Base-by-base conservation (phyloP, 2,113 vertebrate genomes). In the Ranitomeya variabilis region DNA sequence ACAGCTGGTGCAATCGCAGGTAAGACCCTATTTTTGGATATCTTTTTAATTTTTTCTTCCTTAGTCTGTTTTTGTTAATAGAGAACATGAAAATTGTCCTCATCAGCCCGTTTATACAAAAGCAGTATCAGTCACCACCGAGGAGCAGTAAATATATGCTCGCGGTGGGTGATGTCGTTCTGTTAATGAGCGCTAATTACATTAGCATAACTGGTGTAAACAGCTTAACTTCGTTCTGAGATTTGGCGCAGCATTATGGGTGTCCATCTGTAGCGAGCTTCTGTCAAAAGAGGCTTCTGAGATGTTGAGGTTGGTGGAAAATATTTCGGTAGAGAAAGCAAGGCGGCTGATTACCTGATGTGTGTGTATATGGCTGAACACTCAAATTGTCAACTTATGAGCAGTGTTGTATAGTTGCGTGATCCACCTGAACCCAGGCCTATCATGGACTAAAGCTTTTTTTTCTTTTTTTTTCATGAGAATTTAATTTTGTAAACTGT, bases 1-100 rank as follows among this genome's bases (percentile, higher is more conserved):
- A 87, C 96, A 80, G 97, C 98, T 86, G 98, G 98, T 93, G 98
- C 98, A 18, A 95, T 99, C 78, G 98, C 98, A 96, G 98, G 98
- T 99, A 96, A 95, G 62, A 15, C 85, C 89, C 83, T 83, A 91
- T 92, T 92, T 91, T 87, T 88, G 85, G 13, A 87, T 57, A 80
- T 59, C 26, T 51, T 26, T 86, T 55, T 57, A 82, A 55, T 26
- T 51, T 26, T 86, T 55, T 90, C 85, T 15, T 52, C 13, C 51
- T 84, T 74, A 4, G 37, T 89, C 52, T 89, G 81, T 89, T 89
- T 82, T 89, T 85, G 81, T 84, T 89, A 89, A 85, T 84, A 87
- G 90, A 79, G 85, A 91, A 89, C 92, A 90, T 54, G 91, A 91
- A 94, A 90, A 94, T 92, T 95, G 91, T 91, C 69, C 90, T 91